Evolutionary conservation across 2,888 invertebrate species (phyloP), one percentile per base, ranked within the genome.

Genomic region (Rhogogaster chlorosoma): DNA sequence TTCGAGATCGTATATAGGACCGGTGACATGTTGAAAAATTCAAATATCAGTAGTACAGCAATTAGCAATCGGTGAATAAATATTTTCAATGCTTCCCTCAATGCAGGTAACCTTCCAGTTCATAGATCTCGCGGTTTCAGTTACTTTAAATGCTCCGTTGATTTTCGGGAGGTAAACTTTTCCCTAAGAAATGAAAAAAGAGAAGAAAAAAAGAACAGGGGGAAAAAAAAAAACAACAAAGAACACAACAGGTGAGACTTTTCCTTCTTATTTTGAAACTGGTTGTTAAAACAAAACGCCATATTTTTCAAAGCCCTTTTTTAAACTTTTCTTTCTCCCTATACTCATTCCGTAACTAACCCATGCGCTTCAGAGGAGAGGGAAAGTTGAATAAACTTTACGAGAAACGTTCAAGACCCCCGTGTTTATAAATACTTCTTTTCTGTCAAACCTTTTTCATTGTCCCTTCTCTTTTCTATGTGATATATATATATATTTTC

Each of bases 11-110:
- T 15, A 22, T 53, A 26, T 6, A 26, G 61, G 9, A n/a, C 9
- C 45, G 45, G 29, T 61, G 80, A 61, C 80, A 12, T n/a, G 80
- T 61, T 57, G n/a, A 36, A 61, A 57, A 80, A 80, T 80, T 80
- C 38, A 80, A 61, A 61, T 61, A 80, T 53, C 32, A 29, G n/a
- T 42, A 73, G 9, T 42, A 22, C 2, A 26, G 2, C 73, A 18
- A 26, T 42, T 12, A 22, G 45, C 22, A 7, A 29, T 18, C 42
- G 67, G 15, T 73, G 42, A 22, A 0, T n/a, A 73, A 73, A 73
- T 73, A 73, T 42, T 45, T 42, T 22, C 22, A 38, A 15, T 6
- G 1, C 12, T 64, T 64, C 7, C 1, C 1, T 22, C 22, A 64
- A 12, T 12, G 42, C 3, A 3, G 42, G 3, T 15, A 15, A 45